Evolutionary conservation across 2,113 vertebrate genomes (phyloP), one percentile per base, ranked within the genome.

Genomic region (Zosterops borbonicus): DNA sequence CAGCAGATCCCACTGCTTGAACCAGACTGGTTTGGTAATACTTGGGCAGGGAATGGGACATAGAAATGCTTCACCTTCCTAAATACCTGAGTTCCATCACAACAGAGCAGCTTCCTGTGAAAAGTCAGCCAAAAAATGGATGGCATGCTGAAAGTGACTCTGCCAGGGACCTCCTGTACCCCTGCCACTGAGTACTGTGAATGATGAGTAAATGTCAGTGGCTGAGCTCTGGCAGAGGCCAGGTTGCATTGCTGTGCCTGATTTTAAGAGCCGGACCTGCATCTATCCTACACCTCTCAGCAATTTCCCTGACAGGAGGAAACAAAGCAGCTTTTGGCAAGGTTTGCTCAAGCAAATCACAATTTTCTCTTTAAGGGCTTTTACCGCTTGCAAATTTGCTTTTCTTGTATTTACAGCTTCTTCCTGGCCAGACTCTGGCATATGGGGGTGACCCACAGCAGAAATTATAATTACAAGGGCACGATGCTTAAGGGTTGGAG

Each of bases 121-220:
- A 28, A 59, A 50, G 29, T 12, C 63, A 80, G 64, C 49, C 64
- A 31, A 17, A 83, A 76, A 47, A 22, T 1, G 0, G 0, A 18
- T 1, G 11, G 22, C 23, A 14, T 5, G 60, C 52, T n/a, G n/a
- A 24, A 35, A 46, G 20, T 39, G 35, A 83, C 15, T 17, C 17
- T 11, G 14, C 10, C 24, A 33, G 8, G 1, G 5, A 17, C 7
- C 1, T 31, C 33, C 44, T 0, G 0, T 29, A 10, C 27, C 27
- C 24, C 62, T 31, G 24, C 5, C 71, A 55, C 52, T 5, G 47
- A 39, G 41, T 6, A 39, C 74, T 50, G 47, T 12, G 44, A 59
- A 21, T 3, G 25, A 27, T 14, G 59, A 62, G 47, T 10, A 47
- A 62, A 52, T 33, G 59, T 10, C 2, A 4, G 25, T 31, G 64